A percentile compares a stretch with the other conserved stretches of the same genome.
phyloP scores from a whole-genome alignment of 2,797 vertebrate species.

The Oryzias dopingdopingensis region DNA sequence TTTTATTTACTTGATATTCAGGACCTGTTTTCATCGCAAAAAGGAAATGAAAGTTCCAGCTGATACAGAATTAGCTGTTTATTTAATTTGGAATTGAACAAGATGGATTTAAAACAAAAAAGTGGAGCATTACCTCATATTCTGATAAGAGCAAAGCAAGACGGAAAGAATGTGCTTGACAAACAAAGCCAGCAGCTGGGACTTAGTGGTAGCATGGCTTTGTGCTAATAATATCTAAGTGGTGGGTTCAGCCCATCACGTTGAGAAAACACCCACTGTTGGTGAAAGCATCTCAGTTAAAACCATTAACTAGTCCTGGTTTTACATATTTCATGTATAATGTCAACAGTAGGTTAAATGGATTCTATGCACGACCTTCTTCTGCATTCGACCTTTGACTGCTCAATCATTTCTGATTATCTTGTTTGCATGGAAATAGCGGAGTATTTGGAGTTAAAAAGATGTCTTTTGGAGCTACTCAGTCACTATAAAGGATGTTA shows the following conservation, averaged over 20 bases:
- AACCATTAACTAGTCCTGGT: background rate
- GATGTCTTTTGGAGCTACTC: too few relatives aligned
- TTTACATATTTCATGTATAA: too few relatives aligned
- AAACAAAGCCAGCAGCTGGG: conserved; percentile 63
- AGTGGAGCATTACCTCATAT: conserved; percentile 19
- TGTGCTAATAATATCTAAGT: conserved; percentile 70
- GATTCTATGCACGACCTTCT: too few relatives aligned
- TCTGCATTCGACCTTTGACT: too few relatives aligned
- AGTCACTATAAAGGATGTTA: too few relatives aligned
- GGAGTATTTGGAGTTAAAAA: too few relatives aligned
- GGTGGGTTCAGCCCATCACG: conserved; percentile 25
- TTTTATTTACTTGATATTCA: conserved; percentile 24
- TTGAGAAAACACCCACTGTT: conserved; percentile 41
- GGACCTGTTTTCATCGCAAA: background rate
- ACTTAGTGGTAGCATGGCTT: conserved; percentile 69
- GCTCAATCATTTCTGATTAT: too few relatives aligned
- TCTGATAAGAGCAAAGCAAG: conserved; percentile 55
- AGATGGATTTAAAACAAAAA: conserved; percentile 3
- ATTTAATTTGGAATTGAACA: background rate
- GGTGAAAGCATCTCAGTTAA: background rate
- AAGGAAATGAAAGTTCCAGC: conserved; percentile 2
- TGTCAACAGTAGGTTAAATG: too few relatives aligned
- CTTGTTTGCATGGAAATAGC: too few relatives aligned
- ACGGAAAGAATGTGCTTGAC: conserved; percentile 74
- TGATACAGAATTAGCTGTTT: background rate